Percentiles rank a stretch among this genome's conserved stretches.
phyloP scores from a whole-genome alignment of 2,888 invertebrate genomes.

The Corythucha ciliata region DNA sequence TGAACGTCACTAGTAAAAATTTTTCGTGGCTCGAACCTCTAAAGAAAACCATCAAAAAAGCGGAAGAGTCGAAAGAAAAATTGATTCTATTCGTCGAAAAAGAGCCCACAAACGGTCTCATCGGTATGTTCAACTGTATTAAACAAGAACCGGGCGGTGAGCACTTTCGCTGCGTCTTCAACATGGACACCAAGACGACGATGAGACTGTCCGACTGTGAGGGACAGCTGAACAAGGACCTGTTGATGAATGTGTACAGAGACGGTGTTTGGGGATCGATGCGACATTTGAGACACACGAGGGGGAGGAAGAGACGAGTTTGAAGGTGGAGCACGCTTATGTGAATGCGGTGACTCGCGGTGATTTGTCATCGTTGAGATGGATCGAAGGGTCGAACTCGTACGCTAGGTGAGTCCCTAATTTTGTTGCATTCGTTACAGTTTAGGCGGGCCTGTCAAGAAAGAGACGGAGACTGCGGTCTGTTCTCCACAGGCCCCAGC shows the following conservation, averaged over 20 bases:
- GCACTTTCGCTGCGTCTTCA: constrained; percentile 53
- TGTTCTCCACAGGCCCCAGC: too few species aligned
- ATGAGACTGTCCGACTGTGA: constrained; percentile 54
- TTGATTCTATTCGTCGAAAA: constrained; percentile 62
- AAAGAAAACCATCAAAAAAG: constrained; percentile 61
- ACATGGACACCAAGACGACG: too few species aligned
- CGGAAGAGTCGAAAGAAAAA: constrained; percentile 49
- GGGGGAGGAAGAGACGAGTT: constrained; percentile 30
- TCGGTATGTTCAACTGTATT: constrained; percentile 86
- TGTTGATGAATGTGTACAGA: constrained; percentile 75
- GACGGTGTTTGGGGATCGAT: constrained; percentile 72
- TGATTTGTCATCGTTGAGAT: constrained; percentile 82
- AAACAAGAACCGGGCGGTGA: constrained; percentile 77
- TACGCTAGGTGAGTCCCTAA: constrained; percentile 18
- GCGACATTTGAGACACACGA: constrained; percentile 65
- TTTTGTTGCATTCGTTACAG: too few species aligned
- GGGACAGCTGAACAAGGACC: constrained; percentile 60
- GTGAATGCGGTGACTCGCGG: constrained; percentile 87
- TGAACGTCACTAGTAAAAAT: constrained; percentile 58
- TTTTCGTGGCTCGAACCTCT: constrained; percentile 74
- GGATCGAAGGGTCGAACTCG: constrained; percentile 76
- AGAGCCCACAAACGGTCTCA: constrained; percentile 60
- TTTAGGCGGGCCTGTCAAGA: too few species aligned
- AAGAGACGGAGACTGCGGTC: too few species aligned
- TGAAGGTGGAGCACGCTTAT: constrained; percentile 80